Conservation (phyloP, 2,797 vertebrate genomes). For the Peromyscus nudipes region DNA sequence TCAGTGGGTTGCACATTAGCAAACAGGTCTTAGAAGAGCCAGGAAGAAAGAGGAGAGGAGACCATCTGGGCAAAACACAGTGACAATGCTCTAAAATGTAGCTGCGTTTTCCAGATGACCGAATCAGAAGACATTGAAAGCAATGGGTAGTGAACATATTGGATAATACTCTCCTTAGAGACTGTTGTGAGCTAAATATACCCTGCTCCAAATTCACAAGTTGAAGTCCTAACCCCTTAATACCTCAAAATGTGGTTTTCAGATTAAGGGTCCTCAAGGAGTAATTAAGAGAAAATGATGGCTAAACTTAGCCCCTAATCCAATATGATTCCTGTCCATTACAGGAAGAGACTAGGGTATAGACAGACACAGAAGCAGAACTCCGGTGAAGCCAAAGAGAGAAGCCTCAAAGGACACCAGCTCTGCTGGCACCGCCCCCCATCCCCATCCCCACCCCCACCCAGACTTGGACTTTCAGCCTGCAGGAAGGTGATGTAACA, state of each 20-base stretch:
- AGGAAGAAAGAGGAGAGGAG: neutral
- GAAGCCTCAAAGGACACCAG: neutral
- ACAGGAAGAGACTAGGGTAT: neutral
- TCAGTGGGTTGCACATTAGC: neutral
- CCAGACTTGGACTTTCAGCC: neutral
- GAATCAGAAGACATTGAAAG: neutral
- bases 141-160: neutral
- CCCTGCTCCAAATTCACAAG: neutral
- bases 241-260: neutral
- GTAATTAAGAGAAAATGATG: neutral
- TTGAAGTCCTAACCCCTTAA: neutral
- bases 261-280: neutral
- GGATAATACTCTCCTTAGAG: neutral
- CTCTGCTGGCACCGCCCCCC: neutral
- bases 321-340: neutral
- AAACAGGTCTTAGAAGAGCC: neutral
- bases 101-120: neutral
- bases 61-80: neutral
- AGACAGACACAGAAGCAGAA: neutral
- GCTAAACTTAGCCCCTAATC: neutral
- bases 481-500: neutral
- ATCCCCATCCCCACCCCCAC: no score
- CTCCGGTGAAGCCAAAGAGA: neutral
- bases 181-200: neutral
- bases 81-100: neutral